Conservation (phyloP, 2,113 vertebrate species). For the Sclerurus mexicanus region DNA sequence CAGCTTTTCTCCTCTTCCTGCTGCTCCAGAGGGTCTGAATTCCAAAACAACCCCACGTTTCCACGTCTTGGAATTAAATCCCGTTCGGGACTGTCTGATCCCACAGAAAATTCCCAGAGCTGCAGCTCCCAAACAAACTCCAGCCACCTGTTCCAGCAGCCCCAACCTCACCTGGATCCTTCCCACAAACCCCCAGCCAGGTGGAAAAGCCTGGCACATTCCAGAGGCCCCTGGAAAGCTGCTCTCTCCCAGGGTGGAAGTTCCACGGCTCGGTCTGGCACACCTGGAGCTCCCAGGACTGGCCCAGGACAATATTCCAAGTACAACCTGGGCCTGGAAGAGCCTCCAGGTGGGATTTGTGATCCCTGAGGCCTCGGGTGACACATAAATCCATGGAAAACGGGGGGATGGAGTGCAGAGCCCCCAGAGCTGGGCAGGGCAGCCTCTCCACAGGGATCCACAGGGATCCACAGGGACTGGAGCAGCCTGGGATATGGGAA, state of each 20-base stretch:
- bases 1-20: background rate
- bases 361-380: fast-evolving
- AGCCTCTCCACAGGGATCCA: too few species aligned
- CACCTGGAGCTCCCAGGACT: background rate
- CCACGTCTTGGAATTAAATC: background rate
- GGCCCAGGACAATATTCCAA: background rate
- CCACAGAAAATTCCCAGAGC: background rate
- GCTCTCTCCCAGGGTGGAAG: background rate
- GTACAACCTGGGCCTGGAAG: background rate
- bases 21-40: background rate
- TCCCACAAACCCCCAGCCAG: background rate
- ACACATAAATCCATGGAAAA: fast-evolving
- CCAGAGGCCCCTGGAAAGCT: background rate
- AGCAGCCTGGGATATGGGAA: background rate
- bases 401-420: fast-evolving
- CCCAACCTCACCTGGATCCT: background rate
- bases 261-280: background rate
- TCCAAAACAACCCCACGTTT: background rate
- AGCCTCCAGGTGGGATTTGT: background rate
- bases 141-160: background rate
- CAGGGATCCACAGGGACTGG: background rate
- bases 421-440: too few species aligned
- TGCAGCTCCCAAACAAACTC: background rate
- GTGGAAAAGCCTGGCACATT: background rate
- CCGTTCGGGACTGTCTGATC: background rate